These are phyloP conservation scores for Brachionus sp. DNA, from an alignment of 1,140 invertebrate species.

Conservation along the genomic window DNA sequence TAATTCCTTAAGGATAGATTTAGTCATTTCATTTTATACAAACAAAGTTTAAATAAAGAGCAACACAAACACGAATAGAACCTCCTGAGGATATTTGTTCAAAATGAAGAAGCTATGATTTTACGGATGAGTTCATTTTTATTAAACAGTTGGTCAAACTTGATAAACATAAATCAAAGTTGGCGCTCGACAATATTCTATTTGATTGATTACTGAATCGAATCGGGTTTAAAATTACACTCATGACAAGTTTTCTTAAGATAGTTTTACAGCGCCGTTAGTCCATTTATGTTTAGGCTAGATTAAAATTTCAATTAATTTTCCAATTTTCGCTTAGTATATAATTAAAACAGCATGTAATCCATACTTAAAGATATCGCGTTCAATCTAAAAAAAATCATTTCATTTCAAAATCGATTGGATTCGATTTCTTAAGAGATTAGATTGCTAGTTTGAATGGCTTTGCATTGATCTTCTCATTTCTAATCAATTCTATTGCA, in stretches of 20 bases:
- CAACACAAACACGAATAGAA: neutral
- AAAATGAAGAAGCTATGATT: neutral
- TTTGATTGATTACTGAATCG: slow-evolving; percentile 2
- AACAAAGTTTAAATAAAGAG: neutral
- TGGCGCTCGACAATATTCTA: neutral
- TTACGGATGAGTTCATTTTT: neutral
- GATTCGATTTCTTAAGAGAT: neutral
- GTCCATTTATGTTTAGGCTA: neutral
- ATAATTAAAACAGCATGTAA: neutral
- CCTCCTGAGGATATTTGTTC: neutral
- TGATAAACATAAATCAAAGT: neutral
- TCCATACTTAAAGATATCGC: neutral
- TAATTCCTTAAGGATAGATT: neutral
- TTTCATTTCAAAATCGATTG: neutral
- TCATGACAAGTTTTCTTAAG: slow-evolving; percentile 1
- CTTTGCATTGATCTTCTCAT: neutral
- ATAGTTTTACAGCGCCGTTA: neutral
- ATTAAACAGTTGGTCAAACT: neutral
- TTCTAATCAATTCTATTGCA: neutral
- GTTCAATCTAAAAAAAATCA: neutral
- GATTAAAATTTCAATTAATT: slow-evolving; percentile 1
- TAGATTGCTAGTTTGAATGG: neutral
- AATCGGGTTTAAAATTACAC: neutral
- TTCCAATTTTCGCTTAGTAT: neutral
- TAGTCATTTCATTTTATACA: neutral